phyloP scores from a whole-genome alignment of 1,140 invertebrate species.

The Anthonomus grandis region DNA sequence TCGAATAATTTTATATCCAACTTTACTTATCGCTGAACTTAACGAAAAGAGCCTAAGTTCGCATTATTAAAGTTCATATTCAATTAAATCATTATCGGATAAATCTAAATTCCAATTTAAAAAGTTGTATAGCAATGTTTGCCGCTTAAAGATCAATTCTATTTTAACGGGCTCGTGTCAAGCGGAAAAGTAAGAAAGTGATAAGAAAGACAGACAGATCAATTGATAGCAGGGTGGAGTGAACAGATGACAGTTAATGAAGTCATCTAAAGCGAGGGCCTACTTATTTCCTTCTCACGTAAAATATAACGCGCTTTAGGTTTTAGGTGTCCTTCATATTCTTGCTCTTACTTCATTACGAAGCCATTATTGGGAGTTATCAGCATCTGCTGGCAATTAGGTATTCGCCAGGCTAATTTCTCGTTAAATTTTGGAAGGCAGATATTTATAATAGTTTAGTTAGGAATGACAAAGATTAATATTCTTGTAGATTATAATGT shows the following conservation, averaged over 20 bases:
- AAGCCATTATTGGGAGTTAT: slow-evolving; percentile 25
- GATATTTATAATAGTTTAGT: neutral
- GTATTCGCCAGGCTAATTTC: slow-evolving; percentile 13
- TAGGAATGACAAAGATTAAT: too few species aligned
- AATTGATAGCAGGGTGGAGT: slow-evolving; percentile 45
- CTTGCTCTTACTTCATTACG: slow-evolving; percentile 24
- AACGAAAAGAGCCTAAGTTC: too few species aligned
- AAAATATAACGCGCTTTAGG: slow-evolving; percentile 31
- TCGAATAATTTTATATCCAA: too few species aligned
- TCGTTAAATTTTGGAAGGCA: neutral
- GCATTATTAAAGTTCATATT: too few species aligned
- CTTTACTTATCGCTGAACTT: too few species aligned
- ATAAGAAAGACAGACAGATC: slow-evolving; percentile 47
- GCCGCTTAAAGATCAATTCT: too few species aligned
- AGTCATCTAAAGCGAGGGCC: slow-evolving; percentile 31
- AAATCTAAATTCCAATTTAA: too few species aligned
- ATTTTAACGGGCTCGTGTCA: slow-evolving; percentile 44
- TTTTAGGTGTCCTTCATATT: slow-evolving; percentile 28
- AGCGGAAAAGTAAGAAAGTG: slow-evolving; percentile 44
- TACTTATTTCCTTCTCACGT: slow-evolving; percentile 40
- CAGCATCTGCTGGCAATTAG: slow-evolving; percentile 9
- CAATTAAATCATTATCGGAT: too few species aligned
- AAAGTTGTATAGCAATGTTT: too few species aligned
- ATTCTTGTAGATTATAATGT: too few species aligned
- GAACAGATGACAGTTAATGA: slow-evolving; percentile 45